A percentile compares a stretch with the other conserved stretches of the same genome.
Evolutionary conservation across 2,113 vertebrate genomes (phyloP).

Genomic region (Cyanoramphus novaezelandiae): DNA sequence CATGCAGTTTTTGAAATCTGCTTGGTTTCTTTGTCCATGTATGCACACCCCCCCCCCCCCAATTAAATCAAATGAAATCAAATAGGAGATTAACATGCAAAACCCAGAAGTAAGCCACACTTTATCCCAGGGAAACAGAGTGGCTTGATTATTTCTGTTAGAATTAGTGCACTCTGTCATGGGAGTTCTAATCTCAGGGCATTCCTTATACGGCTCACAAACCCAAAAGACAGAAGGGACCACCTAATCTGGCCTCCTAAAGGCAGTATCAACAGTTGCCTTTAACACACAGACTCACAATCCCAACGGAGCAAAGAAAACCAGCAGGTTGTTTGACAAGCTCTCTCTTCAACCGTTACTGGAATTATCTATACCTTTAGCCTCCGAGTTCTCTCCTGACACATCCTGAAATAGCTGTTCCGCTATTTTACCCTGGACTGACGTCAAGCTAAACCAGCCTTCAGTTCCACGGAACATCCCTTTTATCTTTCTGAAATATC

Average conservation of each 20-base stretch:
- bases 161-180: background rate
- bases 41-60: background rate
- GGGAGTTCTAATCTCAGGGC: constrained; percentile 11
- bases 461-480: background rate
- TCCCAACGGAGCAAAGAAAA: background rate
- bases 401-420: constrained; percentile 45
- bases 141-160: constrained; percentile 26
- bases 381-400: background rate
- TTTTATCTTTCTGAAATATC: constrained; percentile 46
- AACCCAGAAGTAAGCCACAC: background rate
- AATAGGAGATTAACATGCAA: background rate
- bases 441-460: constrained; percentile 22
- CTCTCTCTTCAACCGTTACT: background rate
- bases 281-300: background rate
- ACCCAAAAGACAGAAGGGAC: background rate
- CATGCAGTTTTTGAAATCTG: background rate
- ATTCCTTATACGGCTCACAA: background rate
- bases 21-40: background rate
- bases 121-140: constrained; percentile 3
- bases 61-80: background rate
- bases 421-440: constrained; percentile 6
- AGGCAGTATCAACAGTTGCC: background rate
- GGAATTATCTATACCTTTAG: constrained; percentile 26
- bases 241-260: background rate
- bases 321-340: background rate